Base-by-base conservation (phyloP, 2,888 invertebrate species). In the Beris morrisii region DNA sequence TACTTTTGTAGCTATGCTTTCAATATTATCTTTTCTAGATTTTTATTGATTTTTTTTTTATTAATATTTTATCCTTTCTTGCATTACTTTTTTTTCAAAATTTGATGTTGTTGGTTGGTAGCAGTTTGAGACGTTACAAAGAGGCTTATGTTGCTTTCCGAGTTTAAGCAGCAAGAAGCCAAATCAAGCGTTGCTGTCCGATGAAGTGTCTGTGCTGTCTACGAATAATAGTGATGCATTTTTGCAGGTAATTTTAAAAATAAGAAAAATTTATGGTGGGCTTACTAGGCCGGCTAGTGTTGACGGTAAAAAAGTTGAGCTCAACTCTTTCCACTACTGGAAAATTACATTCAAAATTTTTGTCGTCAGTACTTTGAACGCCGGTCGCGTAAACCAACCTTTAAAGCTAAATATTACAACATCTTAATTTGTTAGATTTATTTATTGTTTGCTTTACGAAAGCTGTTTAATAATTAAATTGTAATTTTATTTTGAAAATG, bases 81-180 rank as follows among this genome's bases (percentile, higher is more conserved):
- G 4, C 2, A 54, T 6, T 48, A 1, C 4, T 32, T 31, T 32
- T n/a, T 54, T 6, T 28, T 28, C 52, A 15, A 13, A 31, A 6
- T 54, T 54, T 54, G 28, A 54, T 4, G 9, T 54, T 1, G 11
- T 54, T 5, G 31, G 22, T 48, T 13, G 7, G 15, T 48, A 13
- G 46, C 55, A 69, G 68, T 69, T 69, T 65, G 65, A 67, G 57
- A 71, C 66, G 38, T 65, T 70, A n/a, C 71, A 72, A 67, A 53
- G 71, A 55, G 72, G 72, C 52, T 68, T 72, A 54, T 73, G 73
- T 66, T 73, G 73, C 61, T 72, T 73, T 69, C 73, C 73, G 30
- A 70, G 72, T 59, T 70, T 73, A 65, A 69, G 69, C 38, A 70
- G 67, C 11, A 73, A 73, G 55, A 73, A 73, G 65, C 68, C 70